These are phyloP conservation scores for Chitala chitala DNA, from an alignment of 2,113 vertebrate genomes.

Conservation along the genomic window DNA sequence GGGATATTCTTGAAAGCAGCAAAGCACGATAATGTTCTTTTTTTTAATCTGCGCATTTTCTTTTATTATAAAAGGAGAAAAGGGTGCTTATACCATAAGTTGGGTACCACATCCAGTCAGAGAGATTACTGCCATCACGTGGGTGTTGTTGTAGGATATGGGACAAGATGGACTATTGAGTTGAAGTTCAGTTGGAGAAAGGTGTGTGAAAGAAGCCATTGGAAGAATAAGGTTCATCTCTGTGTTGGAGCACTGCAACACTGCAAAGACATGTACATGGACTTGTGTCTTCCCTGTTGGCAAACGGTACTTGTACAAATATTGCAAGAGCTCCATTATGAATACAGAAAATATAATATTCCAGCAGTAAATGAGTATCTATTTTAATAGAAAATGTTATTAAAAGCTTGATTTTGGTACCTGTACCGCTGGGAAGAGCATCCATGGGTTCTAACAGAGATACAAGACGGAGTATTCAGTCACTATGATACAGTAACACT, in stretches of 20 bases:
- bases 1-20: too few relatives aligned
- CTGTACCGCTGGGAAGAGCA: constrained; percentile 52
- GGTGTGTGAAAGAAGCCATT: constrained; percentile 35
- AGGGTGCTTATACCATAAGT: constrained; percentile 44
- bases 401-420: constrained; percentile 26
- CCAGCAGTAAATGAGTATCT: background rate
- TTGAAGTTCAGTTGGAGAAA: constrained; percentile 47
- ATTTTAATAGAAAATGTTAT: background rate
- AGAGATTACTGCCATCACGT: constrained; percentile 48
- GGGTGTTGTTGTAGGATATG: constrained; percentile 49
- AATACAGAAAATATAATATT: background rate
- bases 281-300: background rate
- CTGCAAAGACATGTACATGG: constrained; percentile 32
- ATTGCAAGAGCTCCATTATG: background rate
- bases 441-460: constrained; percentile 45
- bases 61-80: background rate
- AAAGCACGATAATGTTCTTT: too few relatives aligned
- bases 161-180: constrained; percentile 57
- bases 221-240: constrained; percentile 56
- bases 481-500: constrained; percentile 5
- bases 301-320: background rate
- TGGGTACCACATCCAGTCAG: constrained; percentile 56
- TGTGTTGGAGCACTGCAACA: constrained; percentile 44
- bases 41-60: too few relatives aligned
- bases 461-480: background rate